Base-by-base conservation (phyloP, 2,797 vertebrate genomes). In the Anguilla obscura region DNA sequence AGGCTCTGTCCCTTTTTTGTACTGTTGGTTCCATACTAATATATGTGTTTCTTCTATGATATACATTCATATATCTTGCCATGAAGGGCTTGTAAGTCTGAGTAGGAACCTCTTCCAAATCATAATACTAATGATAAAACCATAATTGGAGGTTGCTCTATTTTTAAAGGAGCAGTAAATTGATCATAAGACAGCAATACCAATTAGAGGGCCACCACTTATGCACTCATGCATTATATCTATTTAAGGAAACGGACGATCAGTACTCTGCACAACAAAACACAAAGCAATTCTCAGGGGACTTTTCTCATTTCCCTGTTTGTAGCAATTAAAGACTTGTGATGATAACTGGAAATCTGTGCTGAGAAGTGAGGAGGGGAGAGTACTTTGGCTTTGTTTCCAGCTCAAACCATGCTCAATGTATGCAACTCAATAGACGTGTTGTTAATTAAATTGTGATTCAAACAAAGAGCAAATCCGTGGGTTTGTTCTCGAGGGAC, bases 131-230 rank as follows among this genome's bases (percentile, higher is more conserved):
- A 18, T 18, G 21, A 86, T 52, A 89, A 95, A 96, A 95, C 95
- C 93, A 93, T 93, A 94, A 93, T 94, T 92, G 90, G 88, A 94
- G 69, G 90, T 91, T 91, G 91, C 92, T 76, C 86, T 93, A 93
- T 92, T 92, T 94, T 95, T 94, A 91, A 95, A 94, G 91, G 90
- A 69, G 18, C 85, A 92, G 89, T 90, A 90, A 82, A 89, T 89
- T 92, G 90, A 93, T 86, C 91, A 89, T 93, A 91, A 92, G 92
- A 94, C 95, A 94, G 93, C 93, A 90, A 87, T 86, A 90, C 95
- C 95, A 96, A 96, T 96, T 96, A 96, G 94, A 92, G 91, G 90
- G 91, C 91, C 91, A 74, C 90, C 91, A 93, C 92, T 71, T 71
- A 71, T 71, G n/a, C 14, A 7, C 7, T 27, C 66, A 93, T 93